Percentiles rank a stretch among this genome's conserved stretches.
phyloP scores from a whole-genome alignment of 1,140 invertebrate species.

The Drosophila pachea region DNA sequence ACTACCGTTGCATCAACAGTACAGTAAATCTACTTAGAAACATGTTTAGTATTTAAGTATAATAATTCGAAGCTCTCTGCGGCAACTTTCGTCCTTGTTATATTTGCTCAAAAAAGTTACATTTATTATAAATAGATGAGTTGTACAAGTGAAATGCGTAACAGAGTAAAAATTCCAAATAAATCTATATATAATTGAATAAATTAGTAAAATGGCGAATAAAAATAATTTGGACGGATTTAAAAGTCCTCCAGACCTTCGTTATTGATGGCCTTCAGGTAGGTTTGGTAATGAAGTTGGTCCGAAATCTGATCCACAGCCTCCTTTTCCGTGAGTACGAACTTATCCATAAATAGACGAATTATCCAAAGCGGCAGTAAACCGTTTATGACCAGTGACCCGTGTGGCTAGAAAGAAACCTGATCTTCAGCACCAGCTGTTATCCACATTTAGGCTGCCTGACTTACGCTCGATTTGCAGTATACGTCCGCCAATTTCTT shows the following conservation, averaged over 20 bases:
- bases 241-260: conserved; percentile 44
- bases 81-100: conserved; percentile 19
- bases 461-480: conserved; percentile 39
- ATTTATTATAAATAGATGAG: conserved; percentile 31
- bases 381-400: conserved; percentile 58
- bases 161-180: conserved; percentile 33
- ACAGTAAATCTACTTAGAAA: conserved; percentile 26
- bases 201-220: conserved; percentile 8
- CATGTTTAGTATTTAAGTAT: conserved; percentile 59
- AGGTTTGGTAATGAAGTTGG: conserved; percentile 43
- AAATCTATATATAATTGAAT: conserved; percentile 28
- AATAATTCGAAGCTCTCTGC: conserved; percentile 53
- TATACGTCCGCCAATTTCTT: conserved; percentile 40
- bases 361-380: conserved; percentile 68
- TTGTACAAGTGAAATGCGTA: conserved; percentile 42
- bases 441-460: neutral
- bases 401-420: conserved; percentile 33
- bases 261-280: conserved; percentile 46
- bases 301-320: conserved; percentile 48
- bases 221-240: neutral
- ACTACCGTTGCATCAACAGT: conserved; percentile 54
- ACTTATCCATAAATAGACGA: conserved; percentile 62
- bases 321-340: conserved; percentile 33
- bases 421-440: neutral
- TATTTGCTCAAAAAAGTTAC: conserved; percentile 27